phyloP scores from a whole-genome alignment of 2,888 invertebrate species.

The Troglohyphantes excavatus region DNA sequence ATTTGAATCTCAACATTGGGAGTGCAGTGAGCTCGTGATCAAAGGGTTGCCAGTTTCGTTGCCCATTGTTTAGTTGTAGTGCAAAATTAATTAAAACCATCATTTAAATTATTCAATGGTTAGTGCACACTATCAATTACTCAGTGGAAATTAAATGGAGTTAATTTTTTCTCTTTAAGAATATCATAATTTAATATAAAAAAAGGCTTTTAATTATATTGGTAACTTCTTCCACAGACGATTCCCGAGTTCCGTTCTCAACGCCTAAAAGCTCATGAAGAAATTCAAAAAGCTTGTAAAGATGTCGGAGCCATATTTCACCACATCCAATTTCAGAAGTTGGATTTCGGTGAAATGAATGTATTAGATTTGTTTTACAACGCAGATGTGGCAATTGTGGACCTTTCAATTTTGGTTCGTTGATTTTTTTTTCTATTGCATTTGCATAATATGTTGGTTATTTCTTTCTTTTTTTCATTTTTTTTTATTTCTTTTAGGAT shows the following conservation, averaged over 20 bases:
- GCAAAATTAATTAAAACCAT: no score
- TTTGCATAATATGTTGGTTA: background rate
- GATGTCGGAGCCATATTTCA: slow-evolving; percentile 91
- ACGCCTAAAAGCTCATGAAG: slow-evolving; percentile 91
- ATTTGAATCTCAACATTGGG: no score
- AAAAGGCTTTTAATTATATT: no score
- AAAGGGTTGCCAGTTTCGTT: no score
- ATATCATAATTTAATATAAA: no score
- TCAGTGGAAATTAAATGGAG: no score
- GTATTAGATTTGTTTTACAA: slow-evolving; percentile 98
- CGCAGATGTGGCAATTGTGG: slow-evolving; percentile 98
- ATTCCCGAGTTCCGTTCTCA: slow-evolving; percentile 83
- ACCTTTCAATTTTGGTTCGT: slow-evolving; percentile 88
- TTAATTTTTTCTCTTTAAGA: no score
- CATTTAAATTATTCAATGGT: no score
- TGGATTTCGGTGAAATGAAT: slow-evolving; percentile 96
- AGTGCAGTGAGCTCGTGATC: no score
- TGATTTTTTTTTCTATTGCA: background rate
- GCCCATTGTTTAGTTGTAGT: no score
- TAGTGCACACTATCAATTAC: no score
- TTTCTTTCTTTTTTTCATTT: background rate
- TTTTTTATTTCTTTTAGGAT: slow-evolving; percentile 84
- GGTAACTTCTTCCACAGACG: slow-evolving; percentile 35
- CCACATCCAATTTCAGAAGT: slow-evolving; percentile 88
- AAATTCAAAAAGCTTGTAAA: slow-evolving; percentile 90